Evolutionary conservation across 2,888 invertebrate species (phyloP).

Genomic region (Drosophila emarginata): DNA sequence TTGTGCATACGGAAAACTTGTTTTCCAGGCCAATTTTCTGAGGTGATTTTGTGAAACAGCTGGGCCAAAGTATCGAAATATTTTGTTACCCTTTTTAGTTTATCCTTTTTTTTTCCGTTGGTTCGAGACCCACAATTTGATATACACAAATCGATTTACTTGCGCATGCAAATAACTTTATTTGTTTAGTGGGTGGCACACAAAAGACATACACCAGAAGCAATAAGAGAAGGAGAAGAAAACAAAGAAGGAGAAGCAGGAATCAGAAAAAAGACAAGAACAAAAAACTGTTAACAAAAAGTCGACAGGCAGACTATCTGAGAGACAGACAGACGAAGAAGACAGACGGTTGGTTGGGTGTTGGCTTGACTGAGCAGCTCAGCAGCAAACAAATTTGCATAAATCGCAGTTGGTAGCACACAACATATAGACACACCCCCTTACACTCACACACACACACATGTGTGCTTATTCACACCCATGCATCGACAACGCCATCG

Average conservation of each 20-base stretch:
- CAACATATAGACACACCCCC: slow-evolving; percentile 31
- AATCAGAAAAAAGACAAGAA: slow-evolving; percentile 12
- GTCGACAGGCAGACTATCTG: slow-evolving; percentile 35
- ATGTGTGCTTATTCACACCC: slow-evolving; percentile 66
- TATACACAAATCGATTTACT: slow-evolving; percentile 73
- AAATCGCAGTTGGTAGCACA: slow-evolving; percentile 69
- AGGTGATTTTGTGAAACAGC: slow-evolving; percentile 33
- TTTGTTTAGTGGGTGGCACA: slow-evolving; percentile 54
- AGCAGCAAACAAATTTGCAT: slow-evolving; percentile 70
- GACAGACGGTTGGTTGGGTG: background rate
- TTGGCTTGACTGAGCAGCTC: slow-evolving; percentile 52
- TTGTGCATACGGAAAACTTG: background rate
- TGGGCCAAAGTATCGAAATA: slow-evolving; percentile 45
- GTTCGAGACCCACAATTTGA: slow-evolving; percentile 62
- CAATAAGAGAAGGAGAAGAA: slow-evolving; percentile 2
- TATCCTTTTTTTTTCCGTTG: slow-evolving; percentile 15
- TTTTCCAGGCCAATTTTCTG: slow-evolving; percentile 4
- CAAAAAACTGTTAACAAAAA: slow-evolving; percentile 55
- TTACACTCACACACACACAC: slow-evolving; percentile 20
- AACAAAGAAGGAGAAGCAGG: slow-evolving; percentile 2
- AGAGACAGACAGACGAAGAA: background rate
- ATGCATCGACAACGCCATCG: slow-evolving; percentile 67
- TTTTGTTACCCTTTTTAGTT: slow-evolving; percentile 21
- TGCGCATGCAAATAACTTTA: slow-evolving; percentile 77
- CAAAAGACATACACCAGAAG: slow-evolving; percentile 3